These are phyloP conservation scores for Achatina immaculata DNA, from an alignment of 1,140 invertebrate genomes.

Conservation along the genomic window DNA sequence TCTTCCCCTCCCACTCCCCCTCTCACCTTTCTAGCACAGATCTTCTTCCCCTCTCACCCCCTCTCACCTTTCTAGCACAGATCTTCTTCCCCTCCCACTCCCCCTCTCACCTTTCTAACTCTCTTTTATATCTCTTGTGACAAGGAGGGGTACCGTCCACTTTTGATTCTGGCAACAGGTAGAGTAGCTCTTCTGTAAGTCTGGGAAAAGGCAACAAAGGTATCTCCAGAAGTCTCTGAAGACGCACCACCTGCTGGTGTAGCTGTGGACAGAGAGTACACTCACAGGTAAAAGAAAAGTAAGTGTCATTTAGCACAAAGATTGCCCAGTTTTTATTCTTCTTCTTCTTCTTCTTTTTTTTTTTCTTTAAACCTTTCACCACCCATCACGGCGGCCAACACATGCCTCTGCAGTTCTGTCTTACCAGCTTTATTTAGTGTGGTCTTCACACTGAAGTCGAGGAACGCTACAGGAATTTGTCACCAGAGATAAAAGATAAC, in stretches of 20 bases:
- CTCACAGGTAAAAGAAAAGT: background rate
- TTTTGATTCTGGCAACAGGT: conserved; percentile 51
- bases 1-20: background rate
- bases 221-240: conserved; percentile 78
- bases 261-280: conserved; percentile 65
- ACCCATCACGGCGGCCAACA: too few relatives aligned
- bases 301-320: too few relatives aligned
- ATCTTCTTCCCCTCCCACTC: background rate
- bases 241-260: conserved; percentile 82
- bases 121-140: conserved; percentile 32
- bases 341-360: too few relatives aligned
- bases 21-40: background rate
- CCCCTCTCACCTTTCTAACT: conserved; percentile 31
- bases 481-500: too few relatives aligned
- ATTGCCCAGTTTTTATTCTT: too few relatives aligned
- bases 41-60: background rate
- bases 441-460: too few relatives aligned
- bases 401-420: too few relatives aligned
- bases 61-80: too few relatives aligned
- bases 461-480: too few relatives aligned
- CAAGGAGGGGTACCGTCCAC: conserved; percentile 49
- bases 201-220: conserved; percentile 74
- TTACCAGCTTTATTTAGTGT: too few relatives aligned
- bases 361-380: too few relatives aligned
- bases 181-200: conserved; percentile 64